A percentile compares a stretch with the other conserved stretches of the same genome.
Conservation (phyloP, 1,140 invertebrate genomes). For the Triops cancriformis region DNA sequence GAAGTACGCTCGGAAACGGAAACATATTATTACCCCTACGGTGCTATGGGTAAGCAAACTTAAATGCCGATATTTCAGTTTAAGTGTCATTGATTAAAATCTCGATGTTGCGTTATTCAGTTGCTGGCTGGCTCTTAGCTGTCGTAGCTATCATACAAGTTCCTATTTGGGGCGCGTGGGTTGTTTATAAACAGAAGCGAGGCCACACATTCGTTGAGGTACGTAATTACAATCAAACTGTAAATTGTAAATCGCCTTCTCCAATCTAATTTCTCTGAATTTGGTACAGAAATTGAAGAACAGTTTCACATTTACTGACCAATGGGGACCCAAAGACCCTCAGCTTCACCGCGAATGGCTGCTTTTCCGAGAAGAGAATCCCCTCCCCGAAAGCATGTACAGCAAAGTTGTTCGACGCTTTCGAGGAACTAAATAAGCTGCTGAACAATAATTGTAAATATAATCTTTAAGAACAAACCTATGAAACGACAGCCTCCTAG, state of each 20-base stretch:
- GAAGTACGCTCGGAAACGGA: not conserved
- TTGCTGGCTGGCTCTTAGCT: conserved; percentile 45
- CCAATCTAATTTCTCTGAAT: not conserved
- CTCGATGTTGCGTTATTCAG: conserved; percentile 32
- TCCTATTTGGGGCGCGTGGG: conserved; percentile 46
- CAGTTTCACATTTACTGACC: conserved; percentile 43
- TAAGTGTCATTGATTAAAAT: not conserved
- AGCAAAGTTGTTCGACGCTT: not conserved
- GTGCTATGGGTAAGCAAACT: conserved; percentile 7
- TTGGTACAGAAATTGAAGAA: conserved; percentile 43
- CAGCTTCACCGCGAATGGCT: conserved; percentile 47
- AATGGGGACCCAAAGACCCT: conserved; percentile 52
- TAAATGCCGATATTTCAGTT: not conserved
- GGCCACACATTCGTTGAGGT: conserved; percentile 31
- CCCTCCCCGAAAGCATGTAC: not conserved
- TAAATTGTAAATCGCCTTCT: too few species aligned
- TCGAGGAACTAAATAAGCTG: not conserved
- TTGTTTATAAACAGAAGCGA: conserved; percentile 31
- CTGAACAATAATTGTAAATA: not conserved
- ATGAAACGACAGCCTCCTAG: not conserved
- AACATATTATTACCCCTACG: not conserved
- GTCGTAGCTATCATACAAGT: conserved; percentile 48
- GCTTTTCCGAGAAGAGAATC: conserved; percentile 36
- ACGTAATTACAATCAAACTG: too few species aligned
- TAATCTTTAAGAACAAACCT: not conserved